Conservation (phyloP, 2,797 vertebrate genomes). For the Sebastes variabilis region DNA sequence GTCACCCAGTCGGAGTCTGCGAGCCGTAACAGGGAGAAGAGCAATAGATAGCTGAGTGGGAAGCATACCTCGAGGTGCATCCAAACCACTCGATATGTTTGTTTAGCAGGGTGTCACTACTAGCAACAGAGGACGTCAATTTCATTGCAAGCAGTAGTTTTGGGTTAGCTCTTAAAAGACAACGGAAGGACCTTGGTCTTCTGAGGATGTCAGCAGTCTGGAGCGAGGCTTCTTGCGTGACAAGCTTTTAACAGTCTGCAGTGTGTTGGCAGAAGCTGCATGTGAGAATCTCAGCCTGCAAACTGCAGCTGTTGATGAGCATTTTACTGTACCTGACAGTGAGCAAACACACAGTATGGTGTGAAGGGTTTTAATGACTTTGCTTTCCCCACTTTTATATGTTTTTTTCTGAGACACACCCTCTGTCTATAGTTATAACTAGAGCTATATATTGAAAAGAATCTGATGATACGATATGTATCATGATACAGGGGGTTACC, state of each 20-base stretch:
- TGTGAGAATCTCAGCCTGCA: background rate
- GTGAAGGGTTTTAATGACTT: background rate
- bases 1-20: conserved; percentile 53
- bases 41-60: conserved; percentile 66
- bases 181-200: conserved; percentile 37
- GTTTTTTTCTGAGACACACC: background rate
- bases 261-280: conserved; percentile 17
- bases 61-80: conserved; percentile 73
- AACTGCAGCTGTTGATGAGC: conserved; percentile 22
- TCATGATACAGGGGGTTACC: too few species aligned
- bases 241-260: conserved; percentile 25
- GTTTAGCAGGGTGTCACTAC: conserved; percentile 69
- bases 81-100: conserved; percentile 78
- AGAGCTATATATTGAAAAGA: too few species aligned
- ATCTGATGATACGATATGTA: too few species aligned
- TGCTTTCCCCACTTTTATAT: background rate
- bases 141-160: conserved; percentile 49
- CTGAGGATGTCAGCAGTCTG: conserved; percentile 41
- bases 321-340: conserved; percentile 5
- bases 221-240: conserved; percentile 19
- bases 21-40: conserved; percentile 60
- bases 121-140: conserved; percentile 68
- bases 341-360: background rate
- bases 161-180: conserved; percentile 40
- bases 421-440: background rate